Evolutionary conservation across 2,888 invertebrate species (phyloP).

Genomic region (Cephalotes varians): DNA sequence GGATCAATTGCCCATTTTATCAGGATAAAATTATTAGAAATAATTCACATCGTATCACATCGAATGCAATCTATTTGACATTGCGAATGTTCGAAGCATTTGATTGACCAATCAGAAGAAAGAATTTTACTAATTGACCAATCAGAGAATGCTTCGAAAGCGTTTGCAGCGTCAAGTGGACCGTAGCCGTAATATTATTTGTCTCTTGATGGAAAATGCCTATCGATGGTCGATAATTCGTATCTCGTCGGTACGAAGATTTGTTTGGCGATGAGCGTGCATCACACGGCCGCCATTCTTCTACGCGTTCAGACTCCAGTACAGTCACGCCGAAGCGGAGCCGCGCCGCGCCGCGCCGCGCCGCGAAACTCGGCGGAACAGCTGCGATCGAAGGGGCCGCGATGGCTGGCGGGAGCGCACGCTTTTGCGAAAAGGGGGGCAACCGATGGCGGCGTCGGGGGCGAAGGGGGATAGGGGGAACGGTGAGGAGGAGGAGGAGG

Average conservation of each 20-base stretch:
- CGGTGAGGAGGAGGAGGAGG: conserved; percentile 35
- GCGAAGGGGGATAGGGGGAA: not conserved
- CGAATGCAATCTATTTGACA: no score
- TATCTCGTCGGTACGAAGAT: not conserved
- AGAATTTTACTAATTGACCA: no score
- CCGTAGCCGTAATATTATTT: not conserved
- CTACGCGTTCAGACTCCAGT: conserved; percentile 45
- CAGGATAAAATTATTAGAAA: no score
- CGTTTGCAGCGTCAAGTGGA: no score
- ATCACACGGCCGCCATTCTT: conserved; percentile 36
- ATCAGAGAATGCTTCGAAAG: no score
- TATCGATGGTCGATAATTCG: not conserved
- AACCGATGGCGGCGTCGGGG: not conserved
- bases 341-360: not conserved
- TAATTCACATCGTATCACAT: no score
- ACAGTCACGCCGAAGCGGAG: no score
- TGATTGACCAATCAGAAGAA: no score
- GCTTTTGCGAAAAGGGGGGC: conserved; percentile 56
- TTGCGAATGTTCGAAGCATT: no score
- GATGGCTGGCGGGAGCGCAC: conserved; percentile 39
- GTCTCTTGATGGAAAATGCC: not conserved
- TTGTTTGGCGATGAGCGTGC: not conserved
- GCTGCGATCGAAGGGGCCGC: conserved; percentile 78
- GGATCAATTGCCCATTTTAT: no score
- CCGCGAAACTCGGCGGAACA: conserved; percentile 58